Base-by-base conservation (phyloP, 1,140 invertebrate genomes). In the Coboldia fuscipes region DNA sequence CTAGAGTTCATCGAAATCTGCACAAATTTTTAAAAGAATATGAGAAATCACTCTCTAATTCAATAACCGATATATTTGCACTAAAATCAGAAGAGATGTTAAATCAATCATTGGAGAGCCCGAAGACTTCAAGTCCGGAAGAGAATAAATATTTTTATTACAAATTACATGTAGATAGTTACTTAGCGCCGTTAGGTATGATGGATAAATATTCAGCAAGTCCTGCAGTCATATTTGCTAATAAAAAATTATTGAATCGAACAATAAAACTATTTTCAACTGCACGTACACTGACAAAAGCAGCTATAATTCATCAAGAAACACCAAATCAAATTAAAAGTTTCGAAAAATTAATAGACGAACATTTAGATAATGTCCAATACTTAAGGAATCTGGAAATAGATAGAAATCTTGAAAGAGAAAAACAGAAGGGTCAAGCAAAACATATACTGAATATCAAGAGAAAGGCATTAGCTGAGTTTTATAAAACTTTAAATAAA, bases 1-100 rank as follows among this genome's bases (percentile, higher is more conserved):
- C 81, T 17, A 90, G 85, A 53, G 78, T 82, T 1, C 86, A 94
- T 47, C 72, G 76, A 40, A 84, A 74, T 16, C 51, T 97, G 2
- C 76, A 81, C 42, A 90, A 89, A 53, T 75, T 77, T 42, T 72
- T 88, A 3, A 79, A 80, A 44, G 74, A 86, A 43, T 93, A 72
- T 58, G 65, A 73, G 41, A 62, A 61, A 30, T 37, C 42, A 10
- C 27, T 66, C 19, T 56, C 54, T 15, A 46, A 58, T 16, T 56
- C 42, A 30, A 62, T 63, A 17, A 46, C 38, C 19, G 39, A 44
- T 5, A 44, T 55, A 0, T 53, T 55, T 21, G 45, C 49, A 33
- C 47, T 47, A 3, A 50, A 53, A 31, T 51, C 53, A 28, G 39
- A 45, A 20, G 18, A 26, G 13, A n/a, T n/a, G n/a, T 12, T 4